Conservation (phyloP, 2,888 invertebrate genomes). For the Alviniconcha strummeri region DNA sequence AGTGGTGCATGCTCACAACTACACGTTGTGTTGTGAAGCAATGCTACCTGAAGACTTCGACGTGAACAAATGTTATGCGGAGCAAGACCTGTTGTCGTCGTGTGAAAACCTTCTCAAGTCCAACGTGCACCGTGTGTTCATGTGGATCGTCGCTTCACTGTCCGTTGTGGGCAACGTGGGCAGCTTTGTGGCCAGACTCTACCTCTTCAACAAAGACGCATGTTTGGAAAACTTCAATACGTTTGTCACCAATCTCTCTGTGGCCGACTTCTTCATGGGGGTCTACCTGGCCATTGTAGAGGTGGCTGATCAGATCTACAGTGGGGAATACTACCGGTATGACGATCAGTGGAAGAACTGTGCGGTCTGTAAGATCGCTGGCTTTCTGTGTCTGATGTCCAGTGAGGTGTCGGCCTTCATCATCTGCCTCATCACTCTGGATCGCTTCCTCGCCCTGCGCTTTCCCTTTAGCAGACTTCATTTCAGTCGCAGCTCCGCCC, state of each 20-base stretch:
- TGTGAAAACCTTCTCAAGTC: conserved; percentile 24
- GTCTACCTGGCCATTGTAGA: conserved; percentile 51
- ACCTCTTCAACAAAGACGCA: background rate
- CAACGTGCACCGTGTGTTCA: conserved; percentile 11
- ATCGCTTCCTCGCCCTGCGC: conserved; percentile 79
- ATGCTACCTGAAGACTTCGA: conserved; percentile 13
- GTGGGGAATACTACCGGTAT: conserved; percentile 50
- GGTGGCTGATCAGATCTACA: conserved; percentile 49
- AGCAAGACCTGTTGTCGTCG: conserved; percentile 5
- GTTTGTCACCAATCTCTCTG: conserved; percentile 36
- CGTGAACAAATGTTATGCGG: background rate
- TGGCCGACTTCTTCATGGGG: conserved; percentile 49
- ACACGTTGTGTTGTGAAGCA: conserved; percentile 14
- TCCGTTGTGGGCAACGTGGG: conserved; percentile 26
- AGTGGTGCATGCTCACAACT: background rate
- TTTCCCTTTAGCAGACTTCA: conserved; percentile 74
- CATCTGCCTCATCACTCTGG: conserved; percentile 79
- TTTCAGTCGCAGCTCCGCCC: conserved; percentile 53
- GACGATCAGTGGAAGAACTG: conserved; percentile 50
- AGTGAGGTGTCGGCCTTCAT: conserved; percentile 80
- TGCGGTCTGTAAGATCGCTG: conserved; percentile 48
- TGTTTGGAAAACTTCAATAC: conserved; percentile 14
- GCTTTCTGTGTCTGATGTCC: conserved; percentile 68
- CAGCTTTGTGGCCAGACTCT: conserved; percentile 23
- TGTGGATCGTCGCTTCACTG: conserved; percentile 30